Evolutionary conservation across 2,888 invertebrate species (phyloP), one percentile per base, ranked within the genome.

Genomic region (Acrocera orbiculus): DNA sequence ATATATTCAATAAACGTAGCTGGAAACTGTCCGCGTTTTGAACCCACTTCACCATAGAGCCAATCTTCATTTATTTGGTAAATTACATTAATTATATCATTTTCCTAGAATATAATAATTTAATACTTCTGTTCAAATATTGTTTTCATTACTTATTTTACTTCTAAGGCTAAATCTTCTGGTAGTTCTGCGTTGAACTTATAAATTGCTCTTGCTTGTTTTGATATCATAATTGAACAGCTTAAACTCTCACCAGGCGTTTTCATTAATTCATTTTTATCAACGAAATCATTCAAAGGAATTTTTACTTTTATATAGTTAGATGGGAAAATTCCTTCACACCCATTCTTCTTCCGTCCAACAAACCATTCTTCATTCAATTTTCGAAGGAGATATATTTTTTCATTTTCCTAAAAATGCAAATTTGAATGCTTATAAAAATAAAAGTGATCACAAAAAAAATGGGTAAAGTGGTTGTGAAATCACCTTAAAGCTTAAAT

Each of bases 321-420:
- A 15, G 67, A 63, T 2, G 89, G 89, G 60, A 89, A 87, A 44
- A 87, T 73, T 24, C 89, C 89, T 52, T 76, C 73, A 37, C 66
- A 65, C 39, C 71, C 73, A 44, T 56, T 59, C 34, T 69, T 69
- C 34, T 76, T 58, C 44, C 70, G 68, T 5, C 89, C 89, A 51
- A 68, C 73, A 42, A 79, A 60, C 89, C 89, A 90, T 44, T 83
- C 82, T 20, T 69, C 66, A 51, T 82, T 80, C 16, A 85, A 64
- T 47, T 70, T 66, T 47, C 70, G 67, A 44, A 76, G 53, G 46
- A 89, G 58, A 43, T 72, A 66, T 38, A 90, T 74, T 42, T 70
- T 67, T 45, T 86, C 76, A 45, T 74, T 73, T 34, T 65, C 67
- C 82, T 83, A 62, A 13, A 65, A 34, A 36, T 9, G 13, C 9